These are phyloP conservation scores for Hydrocynus forskahlii DNA, from an alignment of 2,797 vertebrate genomes.

Conservation along the genomic window DNA sequence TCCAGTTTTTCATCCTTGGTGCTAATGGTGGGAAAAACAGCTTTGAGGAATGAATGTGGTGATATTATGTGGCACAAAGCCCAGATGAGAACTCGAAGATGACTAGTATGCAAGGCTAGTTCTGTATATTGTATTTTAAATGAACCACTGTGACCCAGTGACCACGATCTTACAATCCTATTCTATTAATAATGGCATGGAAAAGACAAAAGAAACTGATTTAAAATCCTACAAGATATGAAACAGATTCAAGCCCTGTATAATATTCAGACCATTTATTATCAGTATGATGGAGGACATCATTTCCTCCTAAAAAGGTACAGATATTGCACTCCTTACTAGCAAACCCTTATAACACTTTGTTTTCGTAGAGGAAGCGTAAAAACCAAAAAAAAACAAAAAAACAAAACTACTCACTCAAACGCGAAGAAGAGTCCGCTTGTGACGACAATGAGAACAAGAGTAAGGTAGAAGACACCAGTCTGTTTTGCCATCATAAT, in stretches of 20 bases:
- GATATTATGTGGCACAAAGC: background rate
- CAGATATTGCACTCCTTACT: background rate
- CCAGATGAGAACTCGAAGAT: background rate
- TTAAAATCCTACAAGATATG: background rate
- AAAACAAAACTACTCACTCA: conserved; percentile 86
- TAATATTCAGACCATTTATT: background rate
- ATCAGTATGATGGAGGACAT: background rate
- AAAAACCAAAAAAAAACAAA: too few relatives aligned
- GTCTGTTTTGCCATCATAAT: conserved; percentile 99
- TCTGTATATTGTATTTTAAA: background rate
- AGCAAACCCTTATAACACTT: background rate
- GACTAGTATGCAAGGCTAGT: background rate
- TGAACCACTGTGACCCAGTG: too few relatives aligned
- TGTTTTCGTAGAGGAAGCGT: background rate
- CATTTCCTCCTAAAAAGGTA: background rate
- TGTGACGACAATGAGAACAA: conserved; percentile 93
- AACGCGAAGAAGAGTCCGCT: conserved; percentile 98
- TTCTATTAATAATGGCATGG: background rate
- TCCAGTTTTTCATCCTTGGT: background rate
- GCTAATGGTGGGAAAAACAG: background rate
- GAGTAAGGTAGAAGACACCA: conserved; percentile 96
- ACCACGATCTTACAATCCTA: background rate
- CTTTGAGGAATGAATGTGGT: background rate
- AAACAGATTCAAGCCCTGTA: background rate
- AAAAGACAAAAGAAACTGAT: background rate